A percentile compares a stretch with the other conserved stretches of the same genome.
These are phyloP conservation scores for Sarcophaga subvicina DNA, from an alignment of 2,888 invertebrate genomes.

Conservation along the genomic window DNA sequence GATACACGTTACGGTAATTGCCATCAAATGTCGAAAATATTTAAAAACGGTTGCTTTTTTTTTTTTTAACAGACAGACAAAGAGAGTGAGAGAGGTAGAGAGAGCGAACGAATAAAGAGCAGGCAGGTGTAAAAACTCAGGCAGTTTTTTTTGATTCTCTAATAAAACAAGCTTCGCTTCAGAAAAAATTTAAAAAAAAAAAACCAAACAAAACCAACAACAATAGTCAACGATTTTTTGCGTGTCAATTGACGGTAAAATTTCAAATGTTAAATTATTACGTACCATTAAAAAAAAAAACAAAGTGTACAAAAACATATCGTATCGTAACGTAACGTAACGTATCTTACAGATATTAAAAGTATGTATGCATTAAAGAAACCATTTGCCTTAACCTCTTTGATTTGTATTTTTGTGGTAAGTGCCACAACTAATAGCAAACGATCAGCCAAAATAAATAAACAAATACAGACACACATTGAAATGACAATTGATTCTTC, in stretches of 20 bases:
- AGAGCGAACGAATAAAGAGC: constrained; percentile 21
- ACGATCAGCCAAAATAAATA: background rate
- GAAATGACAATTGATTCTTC: constrained; percentile 70
- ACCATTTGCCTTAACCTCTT: constrained; percentile 67
- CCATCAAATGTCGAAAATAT: constrained; percentile 59
- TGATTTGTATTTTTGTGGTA: constrained; percentile 57
- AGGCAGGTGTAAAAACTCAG: constrained; percentile 69
- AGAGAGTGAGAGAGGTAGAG: background rate
- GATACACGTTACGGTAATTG: constrained; percentile 64
- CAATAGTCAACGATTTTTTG: constrained; percentile 50
- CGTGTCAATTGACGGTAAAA: constrained; percentile 69
- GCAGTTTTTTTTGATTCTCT: constrained; percentile 40
- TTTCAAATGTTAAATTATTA: constrained; percentile 67
- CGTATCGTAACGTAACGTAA: background rate
- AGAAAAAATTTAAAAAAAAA: background rate
- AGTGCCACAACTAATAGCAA: constrained; percentile 21
- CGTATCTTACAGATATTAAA: constrained; percentile 42
- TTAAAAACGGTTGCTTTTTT: constrained; percentile 27
- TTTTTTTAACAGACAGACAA: background rate
- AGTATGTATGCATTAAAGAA: too few relatives aligned
- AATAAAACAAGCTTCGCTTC: constrained; percentile 21
- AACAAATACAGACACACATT: background rate
- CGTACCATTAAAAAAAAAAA: constrained; percentile 11
- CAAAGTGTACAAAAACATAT: background rate
- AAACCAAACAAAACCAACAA: constrained; percentile 1